Percentiles rank a stretch among this genome's conserved stretches.
Conservation (phyloP, 2,888 invertebrate genomes). For the Cyclophora punctaria region DNA sequence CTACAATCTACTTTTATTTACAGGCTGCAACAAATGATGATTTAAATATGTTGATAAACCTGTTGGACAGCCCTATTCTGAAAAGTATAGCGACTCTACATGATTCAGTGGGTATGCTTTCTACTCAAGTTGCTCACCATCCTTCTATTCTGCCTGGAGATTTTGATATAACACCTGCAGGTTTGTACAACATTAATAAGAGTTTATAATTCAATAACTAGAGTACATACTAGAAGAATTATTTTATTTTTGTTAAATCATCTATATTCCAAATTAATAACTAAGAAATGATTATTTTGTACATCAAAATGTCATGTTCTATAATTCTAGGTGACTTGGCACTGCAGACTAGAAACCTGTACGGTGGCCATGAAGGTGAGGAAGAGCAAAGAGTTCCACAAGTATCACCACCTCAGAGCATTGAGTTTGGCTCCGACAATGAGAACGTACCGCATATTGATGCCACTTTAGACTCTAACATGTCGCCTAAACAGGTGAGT, state of each 20-base stretch:
- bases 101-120: conserved; percentile 91
- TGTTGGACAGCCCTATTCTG: conserved; percentile 92
- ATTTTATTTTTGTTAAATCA: not conserved
- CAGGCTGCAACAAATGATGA: conserved; percentile 81
- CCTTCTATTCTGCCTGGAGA: conserved; percentile 94
- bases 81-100: conserved; percentile 92
- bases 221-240: not conserved
- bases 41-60: conserved; percentile 85
- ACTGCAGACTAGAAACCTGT: conserved; percentile 61
- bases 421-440: conserved; percentile 85
- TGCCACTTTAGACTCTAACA: conserved; percentile 84
- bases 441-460: conserved; percentile 91
- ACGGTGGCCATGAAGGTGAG: conserved; percentile 72
- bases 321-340: conserved; percentile 55
- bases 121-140: conserved; percentile 90
- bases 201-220: too few relatives aligned
- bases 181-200: conserved; percentile 35
- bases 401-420: conserved; percentile 83
- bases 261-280: not conserved
- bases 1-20: not conserved
- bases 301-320: too few relatives aligned
- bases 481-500: conserved; percentile 84
- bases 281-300: not conserved
- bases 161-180: conserved; percentile 92
- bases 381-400: conserved; percentile 89